phyloP scores from a whole-genome alignment of 1,140 invertebrate species.

The Stegodyphus dumicola region DNA sequence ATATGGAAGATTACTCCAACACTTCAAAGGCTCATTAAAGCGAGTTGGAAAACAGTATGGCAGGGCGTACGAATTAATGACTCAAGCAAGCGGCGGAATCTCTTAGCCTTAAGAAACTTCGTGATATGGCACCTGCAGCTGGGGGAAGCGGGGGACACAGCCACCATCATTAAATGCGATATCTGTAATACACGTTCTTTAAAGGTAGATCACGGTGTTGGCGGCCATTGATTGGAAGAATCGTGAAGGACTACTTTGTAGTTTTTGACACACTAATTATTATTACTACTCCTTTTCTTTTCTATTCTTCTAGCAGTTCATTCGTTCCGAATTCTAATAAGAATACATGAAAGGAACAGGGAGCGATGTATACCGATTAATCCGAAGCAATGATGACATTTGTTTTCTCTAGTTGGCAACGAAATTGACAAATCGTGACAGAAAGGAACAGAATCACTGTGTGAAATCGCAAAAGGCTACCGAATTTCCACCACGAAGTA shows the following conservation, averaged over 20 bases:
- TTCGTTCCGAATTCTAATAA: neutral
- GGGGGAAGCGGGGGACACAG: neutral
- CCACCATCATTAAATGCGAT: conserved; percentile 35
- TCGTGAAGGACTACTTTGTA: conserved; percentile 52
- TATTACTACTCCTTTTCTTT: conserved; percentile 27
- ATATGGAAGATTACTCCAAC: conserved; percentile 9
- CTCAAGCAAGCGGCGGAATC: conserved; percentile 1
- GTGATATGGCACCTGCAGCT: conserved; percentile 26
- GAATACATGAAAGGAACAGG: neutral
- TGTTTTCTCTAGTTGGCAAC: conserved; percentile 25
- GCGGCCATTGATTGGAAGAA: neutral
- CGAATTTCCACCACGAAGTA: conserved; percentile 16
- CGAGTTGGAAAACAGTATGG: conserved; percentile 7
- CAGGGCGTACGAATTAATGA: conserved; percentile 36
- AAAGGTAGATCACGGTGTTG: conserved; percentile 45
- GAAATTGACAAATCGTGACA: conserved; percentile 58
- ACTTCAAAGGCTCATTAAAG: conserved; percentile 28
- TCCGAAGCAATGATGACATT: conserved; percentile 47
- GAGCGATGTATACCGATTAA: conserved; percentile 20
- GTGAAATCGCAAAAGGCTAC: conserved; percentile 54
- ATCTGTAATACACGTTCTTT: conserved; percentile 47
- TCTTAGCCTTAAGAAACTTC: conserved; percentile 46
- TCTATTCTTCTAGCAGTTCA: neutral
- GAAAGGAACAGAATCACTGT: conserved; percentile 23
- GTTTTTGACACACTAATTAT: conserved; percentile 55